phyloP scores from a whole-genome alignment of 2,888 invertebrate species.

The Bombylius discolor region DNA sequence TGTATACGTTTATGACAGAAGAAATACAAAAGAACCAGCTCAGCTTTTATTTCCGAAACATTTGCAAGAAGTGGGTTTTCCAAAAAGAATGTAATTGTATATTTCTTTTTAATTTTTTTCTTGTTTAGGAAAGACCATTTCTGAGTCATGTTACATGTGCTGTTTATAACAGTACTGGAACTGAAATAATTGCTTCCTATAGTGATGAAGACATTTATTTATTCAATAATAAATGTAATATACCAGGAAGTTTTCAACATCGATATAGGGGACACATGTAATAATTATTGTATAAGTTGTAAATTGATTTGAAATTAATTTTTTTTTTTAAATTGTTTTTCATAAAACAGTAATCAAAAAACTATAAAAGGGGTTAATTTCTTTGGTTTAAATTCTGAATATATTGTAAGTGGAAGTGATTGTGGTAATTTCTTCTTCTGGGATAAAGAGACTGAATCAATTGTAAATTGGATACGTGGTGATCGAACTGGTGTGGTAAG shows the following conservation, averaged over 20 bases:
- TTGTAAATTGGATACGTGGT: slow-evolving; percentile 78
- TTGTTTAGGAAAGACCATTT: slow-evolving; percentile 17
- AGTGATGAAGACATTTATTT: slow-evolving; percentile 88
- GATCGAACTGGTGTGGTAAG: slow-evolving; percentile 70
- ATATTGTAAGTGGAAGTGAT: slow-evolving; percentile 85
- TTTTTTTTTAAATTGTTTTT: slow-evolving; percentile 23
- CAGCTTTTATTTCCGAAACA: slow-evolving; percentile 48
- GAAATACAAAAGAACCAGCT: slow-evolving; percentile 42
- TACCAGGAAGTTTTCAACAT: slow-evolving; percentile 37
- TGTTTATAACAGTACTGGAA: slow-evolving; percentile 81
- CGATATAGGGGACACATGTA: slow-evolving; percentile 50
- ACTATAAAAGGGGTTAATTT: slow-evolving; percentile 87
- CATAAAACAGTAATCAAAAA: slow-evolving; percentile 44
- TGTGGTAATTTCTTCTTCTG: slow-evolving; percentile 80
- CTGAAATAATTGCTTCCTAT: slow-evolving; percentile 84
- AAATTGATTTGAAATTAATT: neutral
- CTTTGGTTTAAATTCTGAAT: slow-evolving; percentile 85
- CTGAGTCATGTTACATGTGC: slow-evolving; percentile 70
- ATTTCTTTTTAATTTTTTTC: slow-evolving; percentile 1
- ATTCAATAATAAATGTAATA: slow-evolving; percentile 52
- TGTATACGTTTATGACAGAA: slow-evolving; percentile 63
- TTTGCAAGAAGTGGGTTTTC: slow-evolving; percentile 19
- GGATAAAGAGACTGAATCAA: slow-evolving; percentile 76
- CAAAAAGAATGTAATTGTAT: neutral
- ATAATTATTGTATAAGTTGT: neutral